Evolutionary conservation across 1,140 invertebrate genomes (phyloP).

Genomic region (Pogonus chalceus): DNA sequence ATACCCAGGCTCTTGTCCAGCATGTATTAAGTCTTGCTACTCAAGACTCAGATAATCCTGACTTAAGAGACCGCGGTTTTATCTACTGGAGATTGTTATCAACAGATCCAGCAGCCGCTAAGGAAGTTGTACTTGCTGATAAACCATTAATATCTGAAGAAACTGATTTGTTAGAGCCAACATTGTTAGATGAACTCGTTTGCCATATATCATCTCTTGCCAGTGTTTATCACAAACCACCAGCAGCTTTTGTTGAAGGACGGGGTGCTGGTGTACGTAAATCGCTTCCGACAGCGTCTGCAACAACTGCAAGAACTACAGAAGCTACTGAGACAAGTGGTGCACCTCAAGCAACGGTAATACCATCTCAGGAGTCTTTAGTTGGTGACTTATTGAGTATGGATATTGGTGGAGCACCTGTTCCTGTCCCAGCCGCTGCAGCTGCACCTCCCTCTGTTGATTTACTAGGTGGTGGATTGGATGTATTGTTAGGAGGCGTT

Average conservation of each 20-base stretch:
- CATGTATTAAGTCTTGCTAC: constrained; percentile 86
- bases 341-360: constrained; percentile 53
- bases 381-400: constrained; percentile 95
- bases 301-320: constrained; percentile 21
- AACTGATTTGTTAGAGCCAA: constrained; percentile 96
- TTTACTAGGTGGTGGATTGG: constrained; percentile 49
- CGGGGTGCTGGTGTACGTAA: constrained; percentile 39
- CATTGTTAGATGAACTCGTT: constrained; percentile 94
- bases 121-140: constrained; percentile 98
- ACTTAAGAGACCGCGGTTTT: constrained; percentile 95
- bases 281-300: constrained; percentile 37
- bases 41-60: constrained; percentile 99
- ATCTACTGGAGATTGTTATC: constrained; percentile 98
- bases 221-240: constrained; percentile 99
- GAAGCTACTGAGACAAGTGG: constrained; percentile 35
- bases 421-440: constrained; percentile 40
- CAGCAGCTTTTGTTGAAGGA: constrained; percentile 95
- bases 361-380: constrained; percentile 79
- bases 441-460: constrained; percentile 43
- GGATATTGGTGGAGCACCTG: constrained; percentile 68
- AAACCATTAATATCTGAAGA: constrained; percentile 99
- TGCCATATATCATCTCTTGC: constrained; percentile 98
- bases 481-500: constrained; percentile 14
- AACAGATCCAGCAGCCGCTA: constrained; percentile 96
- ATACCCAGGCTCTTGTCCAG: constrained; percentile 97